These are phyloP conservation scores for Sterna hirundo DNA, from an alignment of 2,113 vertebrate genomes.

Conservation along the genomic window DNA sequence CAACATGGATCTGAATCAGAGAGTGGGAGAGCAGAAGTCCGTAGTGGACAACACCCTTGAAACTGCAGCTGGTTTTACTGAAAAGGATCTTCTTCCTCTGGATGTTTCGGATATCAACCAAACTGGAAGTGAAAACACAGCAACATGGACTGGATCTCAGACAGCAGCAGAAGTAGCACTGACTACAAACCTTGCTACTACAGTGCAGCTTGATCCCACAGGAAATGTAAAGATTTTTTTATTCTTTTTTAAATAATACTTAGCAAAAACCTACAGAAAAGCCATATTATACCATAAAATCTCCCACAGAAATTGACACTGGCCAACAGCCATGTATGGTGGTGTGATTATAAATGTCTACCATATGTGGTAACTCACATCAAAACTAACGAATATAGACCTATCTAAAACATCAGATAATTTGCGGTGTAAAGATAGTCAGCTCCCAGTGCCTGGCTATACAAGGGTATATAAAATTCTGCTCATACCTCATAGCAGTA, in stretches of 20 bases:
- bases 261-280: fast-evolving
- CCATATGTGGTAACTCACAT: neutral
- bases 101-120: constrained; percentile 31
- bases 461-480: neutral
- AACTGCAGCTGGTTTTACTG: neutral
- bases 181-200: constrained; percentile 2
- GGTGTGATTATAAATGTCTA: neutral
- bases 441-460: neutral
- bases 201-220: neutral
- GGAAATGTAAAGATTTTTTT: constrained; percentile 44
- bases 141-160: constrained; percentile 39
- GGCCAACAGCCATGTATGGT: fast-evolving
- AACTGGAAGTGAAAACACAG: constrained; percentile 30
- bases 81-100: constrained; percentile 19
- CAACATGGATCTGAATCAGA: constrained; percentile 48
- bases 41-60: neutral
- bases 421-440: neutral
- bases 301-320: neutral
- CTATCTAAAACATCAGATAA: neutral
- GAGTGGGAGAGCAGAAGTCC: neutral
- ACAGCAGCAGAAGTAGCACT: neutral
- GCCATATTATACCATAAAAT: neutral
- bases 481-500: neutral
- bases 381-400: neutral
- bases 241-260: neutral